Evolutionary conservation across 2,113 vertebrate genomes (phyloP).

Genomic region (Oryctolagus cuniculus): DNA sequence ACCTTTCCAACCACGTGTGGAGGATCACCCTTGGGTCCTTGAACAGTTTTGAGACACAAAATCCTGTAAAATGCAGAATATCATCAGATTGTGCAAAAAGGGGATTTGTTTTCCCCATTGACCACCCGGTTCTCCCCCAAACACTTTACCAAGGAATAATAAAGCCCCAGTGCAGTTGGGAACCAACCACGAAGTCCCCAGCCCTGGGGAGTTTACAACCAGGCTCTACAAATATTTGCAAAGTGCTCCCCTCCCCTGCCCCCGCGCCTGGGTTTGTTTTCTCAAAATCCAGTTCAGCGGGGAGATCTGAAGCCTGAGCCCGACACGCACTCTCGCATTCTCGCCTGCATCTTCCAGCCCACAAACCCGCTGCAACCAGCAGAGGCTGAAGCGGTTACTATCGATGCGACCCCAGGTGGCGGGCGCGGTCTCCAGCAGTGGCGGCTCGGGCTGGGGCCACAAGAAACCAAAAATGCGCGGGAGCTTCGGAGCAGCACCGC

Average conservation of each 20-base stretch:
- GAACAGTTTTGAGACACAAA: neutral
- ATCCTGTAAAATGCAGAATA: neutral
- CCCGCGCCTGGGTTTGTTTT: neutral
- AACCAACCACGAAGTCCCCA: neutral
- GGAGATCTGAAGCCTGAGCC: neutral
- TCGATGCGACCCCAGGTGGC: neutral
- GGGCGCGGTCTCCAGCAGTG: too few relatives aligned
- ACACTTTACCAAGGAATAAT: neutral
- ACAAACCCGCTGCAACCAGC: neutral
- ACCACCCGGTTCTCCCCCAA: neutral
- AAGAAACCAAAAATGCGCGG: too few relatives aligned
- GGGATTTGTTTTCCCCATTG: neutral
- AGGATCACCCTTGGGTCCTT: neutral
- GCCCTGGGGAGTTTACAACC: neutral
- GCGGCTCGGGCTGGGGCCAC: too few relatives aligned
- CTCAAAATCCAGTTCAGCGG: neutral
- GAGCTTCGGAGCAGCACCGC: too few relatives aligned
- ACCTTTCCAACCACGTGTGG: accelerated
- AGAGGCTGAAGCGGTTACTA: neutral
- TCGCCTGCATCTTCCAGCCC: neutral
- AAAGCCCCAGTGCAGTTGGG: neutral
- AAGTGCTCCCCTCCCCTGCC: neutral
- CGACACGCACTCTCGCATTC: accelerated
- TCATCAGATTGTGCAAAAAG: neutral
- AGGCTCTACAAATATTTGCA: neutral